Conservation (phyloP, 2,888 invertebrate species). For the Anodontia alba region DNA sequence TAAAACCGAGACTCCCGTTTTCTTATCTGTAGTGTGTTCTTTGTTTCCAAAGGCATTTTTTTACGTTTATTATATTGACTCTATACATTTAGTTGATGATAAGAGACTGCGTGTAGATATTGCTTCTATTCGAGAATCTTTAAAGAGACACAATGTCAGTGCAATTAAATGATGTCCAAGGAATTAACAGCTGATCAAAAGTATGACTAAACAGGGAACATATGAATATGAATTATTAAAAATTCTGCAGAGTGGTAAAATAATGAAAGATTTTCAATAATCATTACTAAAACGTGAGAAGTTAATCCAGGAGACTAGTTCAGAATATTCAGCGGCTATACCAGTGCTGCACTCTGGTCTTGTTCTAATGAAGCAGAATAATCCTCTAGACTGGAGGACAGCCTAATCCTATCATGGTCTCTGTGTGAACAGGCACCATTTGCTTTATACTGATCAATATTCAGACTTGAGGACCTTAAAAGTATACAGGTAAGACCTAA, state of each 20-base stretch:
- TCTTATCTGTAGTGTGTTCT: too few species aligned
- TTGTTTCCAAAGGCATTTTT: too few species aligned
- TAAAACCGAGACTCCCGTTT: too few species aligned
- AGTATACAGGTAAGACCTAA: too few species aligned
- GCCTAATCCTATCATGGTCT: too few species aligned
- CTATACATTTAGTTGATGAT: constrained; percentile 49
- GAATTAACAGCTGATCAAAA: not conserved
- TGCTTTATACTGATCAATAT: too few species aligned
- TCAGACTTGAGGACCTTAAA: too few species aligned
- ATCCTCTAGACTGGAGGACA: too few species aligned
- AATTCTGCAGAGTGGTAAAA: not conserved
- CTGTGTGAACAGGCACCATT: too few species aligned
- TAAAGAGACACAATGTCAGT: not conserved
- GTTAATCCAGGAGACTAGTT: not conserved
- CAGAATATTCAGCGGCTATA: not conserved
- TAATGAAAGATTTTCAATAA: not conserved
- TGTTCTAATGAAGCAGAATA: not conserved
- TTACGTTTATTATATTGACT: too few species aligned
- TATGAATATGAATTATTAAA: not conserved
- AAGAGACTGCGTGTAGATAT: constrained; percentile 47
- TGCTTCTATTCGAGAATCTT: constrained; percentile 30
- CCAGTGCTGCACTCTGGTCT: not conserved
- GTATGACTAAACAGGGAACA: constrained; percentile 5
- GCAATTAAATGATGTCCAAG: constrained; percentile 5
- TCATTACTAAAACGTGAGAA: not conserved